Percentiles rank a stretch among this genome's conserved stretches.
Conservation (phyloP, 2,888 invertebrate genomes). For the Platycheirus albimanus region DNA sequence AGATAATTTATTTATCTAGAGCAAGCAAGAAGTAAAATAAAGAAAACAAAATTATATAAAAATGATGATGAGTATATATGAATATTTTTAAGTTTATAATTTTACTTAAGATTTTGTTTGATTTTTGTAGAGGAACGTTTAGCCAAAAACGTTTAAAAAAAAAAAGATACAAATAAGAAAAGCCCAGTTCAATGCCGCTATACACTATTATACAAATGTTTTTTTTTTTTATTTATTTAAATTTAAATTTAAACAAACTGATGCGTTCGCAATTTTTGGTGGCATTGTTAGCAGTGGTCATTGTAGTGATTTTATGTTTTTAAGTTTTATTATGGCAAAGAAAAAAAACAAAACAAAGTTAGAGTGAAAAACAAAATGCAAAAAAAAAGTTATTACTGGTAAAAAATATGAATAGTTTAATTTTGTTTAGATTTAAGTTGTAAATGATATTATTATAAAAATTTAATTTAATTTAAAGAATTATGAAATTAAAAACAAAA, state of each 20-base stretch:
- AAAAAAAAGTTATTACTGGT: conserved; percentile 60
- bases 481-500: conserved; percentile 75
- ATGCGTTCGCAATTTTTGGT: conserved; percentile 61
- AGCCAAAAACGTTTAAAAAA: conserved; percentile 49
- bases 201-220: conserved; percentile 22
- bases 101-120: conserved; percentile 21
- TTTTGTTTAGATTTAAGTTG: conserved; percentile 81
- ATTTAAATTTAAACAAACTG: conserved; percentile 33
- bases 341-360: conserved; percentile 40
- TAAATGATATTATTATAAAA: conserved; percentile 81
- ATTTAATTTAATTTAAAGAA: conserved; percentile 77
- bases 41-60: conserved; percentile 26
- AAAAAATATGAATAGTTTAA: conserved; percentile 68
- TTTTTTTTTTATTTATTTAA: conserved; percentile 21
- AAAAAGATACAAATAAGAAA: conserved; percentile 37
- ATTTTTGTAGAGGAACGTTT: conserved; percentile 54
- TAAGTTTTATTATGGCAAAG: conserved; percentile 50
- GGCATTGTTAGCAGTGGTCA: conserved; percentile 65
- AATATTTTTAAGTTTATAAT: conserved; percentile 52
- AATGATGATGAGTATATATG: conserved; percentile 32
- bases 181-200: conserved; percentile 60
- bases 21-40: conserved; percentile 44
- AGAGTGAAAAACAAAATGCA: conserved; percentile 46
- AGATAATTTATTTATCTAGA: conserved; percentile 75
- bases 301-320: conserved; percentile 71